Percentiles rank a stretch among this genome's conserved stretches.
These are phyloP conservation scores for Cololabis saira DNA, from an alignment of 2,113 vertebrate species.

Conservation along the genomic window DNA sequence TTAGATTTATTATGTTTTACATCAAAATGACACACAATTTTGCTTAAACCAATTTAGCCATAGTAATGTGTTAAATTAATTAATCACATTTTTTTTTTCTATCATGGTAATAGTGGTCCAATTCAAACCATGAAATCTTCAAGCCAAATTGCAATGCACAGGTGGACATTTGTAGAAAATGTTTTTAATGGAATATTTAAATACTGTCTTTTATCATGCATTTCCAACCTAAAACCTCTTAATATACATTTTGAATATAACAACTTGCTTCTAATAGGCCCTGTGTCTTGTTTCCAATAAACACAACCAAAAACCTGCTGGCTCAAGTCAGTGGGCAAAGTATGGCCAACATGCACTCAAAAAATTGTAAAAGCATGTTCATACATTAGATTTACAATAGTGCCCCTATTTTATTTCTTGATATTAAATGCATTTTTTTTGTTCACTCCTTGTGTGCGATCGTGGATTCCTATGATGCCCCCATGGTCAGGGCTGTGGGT, in stretches of 20 bases:
- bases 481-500: slow-evolving; percentile 93
- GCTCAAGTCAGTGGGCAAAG: slow-evolving; percentile 26
- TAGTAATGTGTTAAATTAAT: slow-evolving; percentile 26
- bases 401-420: slow-evolving; percentile 7
- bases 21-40: slow-evolving; percentile 35
- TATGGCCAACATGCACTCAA: slow-evolving; percentile 11
- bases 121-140: slow-evolving; percentile 33
- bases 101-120: slow-evolving; percentile 27
- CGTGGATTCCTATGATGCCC: slow-evolving; percentile 39
- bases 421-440: slow-evolving; percentile 73
- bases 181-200: not conserved
- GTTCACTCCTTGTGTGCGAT: slow-evolving; percentile 69
- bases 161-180: not conserved
- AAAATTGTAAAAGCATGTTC: slow-evolving; percentile 27
- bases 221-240: too few species aligned
- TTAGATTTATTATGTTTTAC: slow-evolving; percentile 7
- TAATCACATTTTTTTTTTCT: slow-evolving; percentile 15
- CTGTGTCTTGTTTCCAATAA: slow-evolving; percentile 18
- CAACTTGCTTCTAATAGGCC: not conserved
- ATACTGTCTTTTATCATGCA: not conserved
- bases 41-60: slow-evolving; percentile 8
- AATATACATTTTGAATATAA: not conserved
- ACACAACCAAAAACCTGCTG: slow-evolving; percentile 28
- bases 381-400: slow-evolving; percentile 24
- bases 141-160: slow-evolving; percentile 13